These are phyloP conservation scores for Charina bottae DNA, from an alignment of 2,113 vertebrate species.

Conservation along the genomic window DNA sequence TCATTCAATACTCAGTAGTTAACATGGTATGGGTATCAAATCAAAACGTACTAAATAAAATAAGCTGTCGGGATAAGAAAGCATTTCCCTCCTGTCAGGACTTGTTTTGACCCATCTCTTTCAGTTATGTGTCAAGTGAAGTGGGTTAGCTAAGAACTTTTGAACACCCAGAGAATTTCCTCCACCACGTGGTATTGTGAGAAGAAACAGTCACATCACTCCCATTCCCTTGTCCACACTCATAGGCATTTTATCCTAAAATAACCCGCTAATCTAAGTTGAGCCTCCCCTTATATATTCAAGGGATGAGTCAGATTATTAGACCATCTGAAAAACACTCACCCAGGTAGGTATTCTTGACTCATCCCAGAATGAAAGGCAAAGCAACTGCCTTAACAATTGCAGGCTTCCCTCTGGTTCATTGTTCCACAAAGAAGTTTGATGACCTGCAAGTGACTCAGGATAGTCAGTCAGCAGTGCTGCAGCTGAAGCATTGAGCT, in stretches of 20 bases:
- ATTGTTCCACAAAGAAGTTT: not conserved
- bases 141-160: not conserved
- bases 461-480: not conserved
- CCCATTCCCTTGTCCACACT: not conserved
- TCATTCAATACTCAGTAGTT: not conserved
- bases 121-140: not conserved
- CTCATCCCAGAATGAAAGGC: not conserved
- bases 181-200: not conserved
- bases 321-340: not conserved
- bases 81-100: not conserved
- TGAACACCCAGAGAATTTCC: not conserved
- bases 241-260: not conserved
- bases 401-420: not conserved
- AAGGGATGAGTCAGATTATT: conserved; percentile 6
- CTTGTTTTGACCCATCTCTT: not conserved
- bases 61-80: not conserved
- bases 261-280: not conserved
- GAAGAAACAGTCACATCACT: not conserved
- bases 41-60: not conserved
- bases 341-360: not conserved
- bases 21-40: not conserved
- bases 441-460: not conserved
- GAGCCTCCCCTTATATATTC: not conserved
- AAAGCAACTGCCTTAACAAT: not conserved
- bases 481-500: not conserved